phyloP scores from a whole-genome alignment of 2,797 vertebrate genomes.

The Cyclura pinguis region DNA sequence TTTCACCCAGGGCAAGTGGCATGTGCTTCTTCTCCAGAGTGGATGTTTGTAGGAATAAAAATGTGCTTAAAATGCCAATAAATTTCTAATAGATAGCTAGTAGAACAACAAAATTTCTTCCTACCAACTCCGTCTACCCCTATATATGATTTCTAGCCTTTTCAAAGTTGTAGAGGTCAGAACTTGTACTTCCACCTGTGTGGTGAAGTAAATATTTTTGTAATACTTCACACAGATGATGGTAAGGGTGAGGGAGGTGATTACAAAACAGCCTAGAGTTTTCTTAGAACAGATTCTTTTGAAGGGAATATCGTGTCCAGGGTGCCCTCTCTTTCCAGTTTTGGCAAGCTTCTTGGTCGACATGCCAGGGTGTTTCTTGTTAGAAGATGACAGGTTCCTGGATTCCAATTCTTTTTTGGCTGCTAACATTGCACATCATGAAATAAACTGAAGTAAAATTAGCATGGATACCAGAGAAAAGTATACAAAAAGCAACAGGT shows the following conservation, averaged over 20 bases:
- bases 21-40: not conserved
- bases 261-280: not conserved
- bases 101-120: not conserved
- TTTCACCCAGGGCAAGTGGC: too few species aligned
- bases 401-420: not conserved
- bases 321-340: not conserved
- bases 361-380: not conserved
- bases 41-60: not conserved
- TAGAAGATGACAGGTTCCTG: constrained; percentile 1
- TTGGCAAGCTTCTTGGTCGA: not conserved
- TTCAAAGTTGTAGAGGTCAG: not conserved
- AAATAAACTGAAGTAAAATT: constrained; percentile 7
- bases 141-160: constrained; percentile 1
- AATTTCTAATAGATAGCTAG: not conserved
- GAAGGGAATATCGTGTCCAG: not conserved
- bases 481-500: not conserved
- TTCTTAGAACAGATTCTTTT: constrained; percentile 1
- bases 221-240: not conserved
- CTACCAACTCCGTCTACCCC: not conserved
- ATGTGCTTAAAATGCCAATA: not conserved
- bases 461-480: constrained; percentile 4
- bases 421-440: not conserved
- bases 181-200: not conserved
- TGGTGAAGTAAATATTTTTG: not conserved
- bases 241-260: not conserved